Evolutionary conservation across 2,113 vertebrate species (phyloP), one percentile per base, ranked within the genome.

Genomic region (Cyprinodon brontotheroides): DNA sequence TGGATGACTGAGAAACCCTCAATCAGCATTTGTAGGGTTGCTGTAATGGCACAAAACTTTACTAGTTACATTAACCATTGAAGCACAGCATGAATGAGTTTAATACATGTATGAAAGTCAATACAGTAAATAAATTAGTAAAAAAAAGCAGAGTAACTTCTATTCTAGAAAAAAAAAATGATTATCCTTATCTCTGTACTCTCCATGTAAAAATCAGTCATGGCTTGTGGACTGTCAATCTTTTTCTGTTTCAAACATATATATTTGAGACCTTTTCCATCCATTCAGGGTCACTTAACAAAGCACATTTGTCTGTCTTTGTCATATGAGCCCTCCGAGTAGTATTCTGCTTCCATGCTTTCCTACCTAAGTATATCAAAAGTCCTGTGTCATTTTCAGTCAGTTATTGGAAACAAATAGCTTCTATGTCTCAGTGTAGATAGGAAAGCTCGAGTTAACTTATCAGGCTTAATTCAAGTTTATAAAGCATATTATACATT

Each of bases 381-480:
- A 66, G 13, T 62, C 36, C 14, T 6, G 2, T 62, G 36, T 63
- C 38, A 20, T 17, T 63, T 63, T 7, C 1, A 36, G 36, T 20
- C 17, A 53, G 20, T 17, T 53, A 57, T n/a, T 64, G 40, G 0
- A 64, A 72, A 1, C 43, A n/a, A 15, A 40, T 15, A 61, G 66
- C 61, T 71, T 70, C 22, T 53, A 72, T 65, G 17, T 72, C 50
- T 20, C 41, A 29, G 36, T 68, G 66, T 71, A 50, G 40, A 81
- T 70, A 64, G 64, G 4, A 71, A 74, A 72, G 63, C 72, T 48
- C 2, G 62, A 41, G 36, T 77, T 65, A 71, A 74, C 14, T 68
- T 81, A 43, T 12, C 0, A 14, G 78, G 74, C 69, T 60, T 36
- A 69, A 70, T 67, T 17, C 22, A 45, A 29, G 63, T 75, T 77